Conservation (phyloP, 30 jellyfish, hydroid and myxozoan species). For the Turritopsis rubra region DNA sequence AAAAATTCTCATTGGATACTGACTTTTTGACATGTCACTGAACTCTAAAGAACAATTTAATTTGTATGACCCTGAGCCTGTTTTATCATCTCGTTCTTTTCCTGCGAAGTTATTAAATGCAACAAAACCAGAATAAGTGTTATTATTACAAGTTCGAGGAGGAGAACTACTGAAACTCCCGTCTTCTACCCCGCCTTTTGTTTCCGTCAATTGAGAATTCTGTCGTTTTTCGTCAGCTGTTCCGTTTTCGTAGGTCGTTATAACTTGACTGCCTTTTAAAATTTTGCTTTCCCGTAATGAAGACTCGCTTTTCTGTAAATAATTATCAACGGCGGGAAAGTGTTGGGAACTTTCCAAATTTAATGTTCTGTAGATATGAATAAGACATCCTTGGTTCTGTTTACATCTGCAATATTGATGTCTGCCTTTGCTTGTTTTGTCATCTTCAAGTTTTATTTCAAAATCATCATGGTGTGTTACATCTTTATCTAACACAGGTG, state of each 20-base stretch:
- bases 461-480: background rate
- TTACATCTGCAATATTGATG: background rate
- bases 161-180: background rate
- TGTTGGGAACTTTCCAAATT: background rate
- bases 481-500: slow-evolving; percentile 3
- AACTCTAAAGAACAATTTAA: background rate
- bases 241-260: background rate
- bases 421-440: background rate
- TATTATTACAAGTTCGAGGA: background rate
- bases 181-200: background rate
- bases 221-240: background rate
- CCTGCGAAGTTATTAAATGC: background rate
- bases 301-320: background rate
- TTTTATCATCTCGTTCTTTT: background rate
- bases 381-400: background rate
- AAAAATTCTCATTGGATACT: background rate
- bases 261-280: background rate
- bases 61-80: background rate
- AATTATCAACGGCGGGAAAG: background rate
- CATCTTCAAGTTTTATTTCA: too few relatives aligned
- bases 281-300: background rate
- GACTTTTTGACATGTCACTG: background rate
- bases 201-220: background rate
- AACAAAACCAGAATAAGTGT: background rate
- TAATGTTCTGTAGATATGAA: too few relatives aligned